Percentiles rank a stretch among this genome's conserved stretches.
These are phyloP conservation scores for Lerema accius DNA, from an alignment of 1,140 invertebrate species.

Conservation along the genomic window DNA sequence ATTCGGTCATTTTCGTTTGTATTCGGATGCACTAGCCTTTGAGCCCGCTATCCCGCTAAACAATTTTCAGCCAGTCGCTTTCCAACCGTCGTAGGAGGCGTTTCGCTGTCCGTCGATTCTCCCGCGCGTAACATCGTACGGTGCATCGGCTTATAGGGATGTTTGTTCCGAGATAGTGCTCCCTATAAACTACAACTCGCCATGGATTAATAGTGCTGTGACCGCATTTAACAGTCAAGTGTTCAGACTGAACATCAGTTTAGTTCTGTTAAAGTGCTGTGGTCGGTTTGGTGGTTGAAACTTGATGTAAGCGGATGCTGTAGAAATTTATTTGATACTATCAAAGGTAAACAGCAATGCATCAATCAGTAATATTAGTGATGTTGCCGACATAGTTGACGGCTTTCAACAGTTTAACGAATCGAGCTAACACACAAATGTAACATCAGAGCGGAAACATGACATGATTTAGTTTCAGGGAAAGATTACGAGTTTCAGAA, in stretches of 20 bases:
- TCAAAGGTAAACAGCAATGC: slow-evolving; percentile 56
- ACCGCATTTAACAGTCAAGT: slow-evolving; percentile 37
- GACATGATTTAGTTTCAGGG: slow-evolving; percentile 58
- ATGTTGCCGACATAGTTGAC: slow-evolving; percentile 49
- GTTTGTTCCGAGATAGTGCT: slow-evolving; percentile 71
- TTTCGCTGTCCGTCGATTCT: slow-evolving; percentile 52
- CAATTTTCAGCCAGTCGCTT: slow-evolving; percentile 73
- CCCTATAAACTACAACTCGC: slow-evolving; percentile 49
- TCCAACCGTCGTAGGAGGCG: slow-evolving; percentile 57
- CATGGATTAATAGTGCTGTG: slow-evolving; percentile 63
- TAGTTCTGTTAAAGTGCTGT: slow-evolving; percentile 56
- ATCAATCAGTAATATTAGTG: slow-evolving; percentile 57
- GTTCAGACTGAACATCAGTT: slow-evolving; percentile 40
- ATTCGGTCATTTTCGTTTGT: slow-evolving; percentile 74
- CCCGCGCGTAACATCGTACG: slow-evolving; percentile 67
- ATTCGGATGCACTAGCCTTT: slow-evolving; percentile 75
- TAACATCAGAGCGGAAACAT: slow-evolving; percentile 60
- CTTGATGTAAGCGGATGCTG: slow-evolving; percentile 53
- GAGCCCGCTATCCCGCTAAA: slow-evolving; percentile 61
- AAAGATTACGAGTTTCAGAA: slow-evolving; percentile 53
- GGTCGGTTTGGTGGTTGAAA: slow-evolving; percentile 52
- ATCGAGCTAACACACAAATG: slow-evolving; percentile 48
- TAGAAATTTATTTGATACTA: slow-evolving; percentile 61
- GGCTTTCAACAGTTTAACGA: slow-evolving; percentile 61
- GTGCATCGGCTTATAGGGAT: slow-evolving; percentile 58